Conservation (phyloP, 2,113 vertebrate species). For the Fukomys damarensis region DNA sequence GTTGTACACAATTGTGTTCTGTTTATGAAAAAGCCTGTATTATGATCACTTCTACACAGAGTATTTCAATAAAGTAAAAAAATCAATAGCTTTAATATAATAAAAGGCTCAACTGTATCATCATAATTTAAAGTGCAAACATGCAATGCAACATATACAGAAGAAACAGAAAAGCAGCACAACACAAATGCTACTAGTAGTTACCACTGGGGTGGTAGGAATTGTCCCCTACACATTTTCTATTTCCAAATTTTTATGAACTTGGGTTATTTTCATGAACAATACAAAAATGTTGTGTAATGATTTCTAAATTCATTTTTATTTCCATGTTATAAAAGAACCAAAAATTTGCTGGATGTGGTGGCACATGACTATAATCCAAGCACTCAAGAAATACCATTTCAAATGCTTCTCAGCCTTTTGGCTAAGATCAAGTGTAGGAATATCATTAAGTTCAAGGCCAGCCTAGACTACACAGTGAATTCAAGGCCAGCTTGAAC, state of each 20-base stretch:
- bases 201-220: not conserved
- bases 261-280: not conserved
- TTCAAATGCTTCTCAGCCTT: no score
- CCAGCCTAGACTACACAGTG: not conserved
- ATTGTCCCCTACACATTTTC: not conserved
- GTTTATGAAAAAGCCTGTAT: slow-evolving; percentile 28
- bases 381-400: not conserved
- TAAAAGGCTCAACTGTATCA: not conserved
- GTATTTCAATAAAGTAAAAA: slow-evolving; percentile 35
- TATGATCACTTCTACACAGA: not conserved
- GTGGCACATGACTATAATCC: not conserved
- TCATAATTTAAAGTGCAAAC: not conserved
- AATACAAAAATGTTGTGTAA: not conserved
- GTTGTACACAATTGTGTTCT: not conserved
- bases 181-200: not conserved
- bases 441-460: no score
- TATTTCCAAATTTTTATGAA: not conserved
- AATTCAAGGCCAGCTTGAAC: not conserved
- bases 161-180: not conserved
- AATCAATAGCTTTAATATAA: slow-evolving; percentile 1
- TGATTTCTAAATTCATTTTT: slow-evolving; percentile 15
- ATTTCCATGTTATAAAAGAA: not conserved
- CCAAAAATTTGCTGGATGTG: not conserved
- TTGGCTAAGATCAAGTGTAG: no score
- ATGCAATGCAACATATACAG: not conserved